Percentiles rank a stretch among this genome's conserved stretches.
phyloP scores from a whole-genome alignment of 2,797 vertebrate genomes.

The Acropternis orthonyx region DNA sequence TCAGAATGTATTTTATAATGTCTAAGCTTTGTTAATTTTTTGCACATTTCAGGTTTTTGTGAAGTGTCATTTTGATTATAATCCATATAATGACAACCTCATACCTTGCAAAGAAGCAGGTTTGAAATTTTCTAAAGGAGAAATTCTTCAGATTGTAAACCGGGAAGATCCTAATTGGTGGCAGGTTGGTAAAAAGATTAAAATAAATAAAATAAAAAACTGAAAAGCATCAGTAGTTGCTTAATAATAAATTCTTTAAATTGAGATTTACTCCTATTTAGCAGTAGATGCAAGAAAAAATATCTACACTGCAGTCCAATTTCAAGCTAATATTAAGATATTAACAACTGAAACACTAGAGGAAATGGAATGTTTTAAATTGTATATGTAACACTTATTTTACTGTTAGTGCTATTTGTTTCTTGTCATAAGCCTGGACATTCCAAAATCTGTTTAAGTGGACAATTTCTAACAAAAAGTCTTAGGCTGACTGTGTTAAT shows the following conservation, averaged over 20 bases:
- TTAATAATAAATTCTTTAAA: not conserved
- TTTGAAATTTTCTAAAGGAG: constrained; percentile 92
- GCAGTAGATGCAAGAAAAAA: not conserved
- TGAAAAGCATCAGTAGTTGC: not conserved
- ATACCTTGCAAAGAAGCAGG: constrained; percentile 99
- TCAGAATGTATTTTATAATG: not conserved
- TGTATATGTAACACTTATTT: not conserved
- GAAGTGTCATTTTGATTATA: constrained; percentile 97
- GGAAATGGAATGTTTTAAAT: not conserved
- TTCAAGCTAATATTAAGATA: not conserved
- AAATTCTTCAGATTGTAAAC: constrained; percentile 96
- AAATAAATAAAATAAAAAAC: not conserved
- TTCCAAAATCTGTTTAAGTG: not conserved
- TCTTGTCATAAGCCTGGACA: not conserved
- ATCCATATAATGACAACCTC: constrained; percentile 92
- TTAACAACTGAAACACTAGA: not conserved
- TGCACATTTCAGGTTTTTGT: constrained; percentile 86
- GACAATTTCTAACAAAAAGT: not conserved
- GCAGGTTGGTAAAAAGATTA: constrained; percentile 85
- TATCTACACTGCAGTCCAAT: not conserved
- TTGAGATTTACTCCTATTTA: not conserved
- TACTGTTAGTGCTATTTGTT: not conserved
- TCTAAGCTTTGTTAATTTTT: constrained; percentile 50
- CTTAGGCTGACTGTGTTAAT: not conserved
- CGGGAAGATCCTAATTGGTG: constrained; percentile 98